phyloP scores from a whole-genome alignment of 2,797 vertebrate genomes.

The Lepilemur septentrionalis region DNA sequence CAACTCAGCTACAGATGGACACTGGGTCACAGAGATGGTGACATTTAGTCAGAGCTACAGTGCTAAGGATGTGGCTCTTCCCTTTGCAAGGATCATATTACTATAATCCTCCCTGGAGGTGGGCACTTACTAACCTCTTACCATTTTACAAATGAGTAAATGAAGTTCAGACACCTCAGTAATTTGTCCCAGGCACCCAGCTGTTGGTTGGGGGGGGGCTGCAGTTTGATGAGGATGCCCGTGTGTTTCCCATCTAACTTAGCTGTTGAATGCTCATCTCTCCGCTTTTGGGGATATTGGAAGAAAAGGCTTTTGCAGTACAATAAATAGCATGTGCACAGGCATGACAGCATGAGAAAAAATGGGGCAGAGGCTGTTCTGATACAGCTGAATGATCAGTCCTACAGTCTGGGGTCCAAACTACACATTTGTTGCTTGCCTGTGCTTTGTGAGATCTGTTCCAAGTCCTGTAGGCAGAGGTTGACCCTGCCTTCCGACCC shows the following conservation, averaged over 20 bases:
- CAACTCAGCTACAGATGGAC: not conserved
- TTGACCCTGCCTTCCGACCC: not conserved
- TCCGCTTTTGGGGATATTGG: not conserved
- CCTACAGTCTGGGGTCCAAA: not conserved
- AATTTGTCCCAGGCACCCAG: not conserved
- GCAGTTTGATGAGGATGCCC: not conserved
- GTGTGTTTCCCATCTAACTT: fast-evolving
- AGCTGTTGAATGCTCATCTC: not conserved
- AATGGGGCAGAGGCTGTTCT: not conserved
- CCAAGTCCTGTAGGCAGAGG: not conserved
- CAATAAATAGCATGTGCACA: not conserved
- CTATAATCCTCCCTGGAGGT: fast-evolving
- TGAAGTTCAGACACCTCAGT: not conserved
- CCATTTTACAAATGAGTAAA: not conserved
- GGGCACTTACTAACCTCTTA: not conserved
- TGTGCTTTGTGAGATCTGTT: not conserved
- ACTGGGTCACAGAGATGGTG: not conserved
- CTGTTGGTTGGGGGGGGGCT: not conserved
- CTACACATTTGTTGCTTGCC: not conserved
- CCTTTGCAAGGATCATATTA: not conserved
- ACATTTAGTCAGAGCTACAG: fast-evolving
- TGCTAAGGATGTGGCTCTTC: too few relatives aligned
- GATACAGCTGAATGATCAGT: fast-evolving
- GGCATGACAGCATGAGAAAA: not conserved
- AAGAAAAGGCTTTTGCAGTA: not conserved